phyloP scores from a whole-genome alignment of 1,140 invertebrate genomes.

The Bicyclus anynana region DNA sequence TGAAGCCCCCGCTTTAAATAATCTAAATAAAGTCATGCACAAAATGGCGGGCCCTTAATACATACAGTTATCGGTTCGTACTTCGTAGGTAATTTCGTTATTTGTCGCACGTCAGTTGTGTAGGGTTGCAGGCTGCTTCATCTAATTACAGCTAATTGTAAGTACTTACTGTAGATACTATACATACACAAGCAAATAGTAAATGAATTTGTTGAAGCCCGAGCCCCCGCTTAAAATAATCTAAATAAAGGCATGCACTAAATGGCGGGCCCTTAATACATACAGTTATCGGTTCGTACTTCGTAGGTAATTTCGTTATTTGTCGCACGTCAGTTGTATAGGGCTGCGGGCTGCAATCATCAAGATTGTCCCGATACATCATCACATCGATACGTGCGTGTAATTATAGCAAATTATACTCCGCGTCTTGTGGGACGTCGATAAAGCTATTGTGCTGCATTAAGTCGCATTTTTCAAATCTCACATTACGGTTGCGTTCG shows the following conservation, averaged over 20 bases:
- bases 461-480: not conserved
- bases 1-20: too few species aligned
- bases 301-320: constrained; percentile 56
- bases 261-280: not conserved
- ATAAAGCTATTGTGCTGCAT: not conserved
- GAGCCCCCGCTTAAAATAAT: too few species aligned
- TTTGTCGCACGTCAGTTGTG: constrained; percentile 56
- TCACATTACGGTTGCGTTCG: not conserved
- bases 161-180: too few species aligned
- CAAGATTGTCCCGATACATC: constrained; percentile 30
- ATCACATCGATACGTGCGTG: constrained; percentile 7
- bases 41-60: not conserved
- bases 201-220: too few species aligned
- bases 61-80: not conserved
- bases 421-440: not conserved
- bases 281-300: not conserved
- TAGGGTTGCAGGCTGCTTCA: constrained; percentile 21
- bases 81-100: constrained; percentile 51
- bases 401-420: not conserved
- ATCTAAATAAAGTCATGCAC: too few species aligned
- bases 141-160: too few species aligned
- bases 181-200: too few species aligned
- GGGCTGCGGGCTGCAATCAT: constrained; percentile 19
- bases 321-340: constrained; percentile 44
- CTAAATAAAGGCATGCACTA: too few species aligned